Evolutionary conservation across 2,113 vertebrate genomes (phyloP), one percentile per base, ranked within the genome.

Genomic region (Nesoenas mayeri): DNA sequence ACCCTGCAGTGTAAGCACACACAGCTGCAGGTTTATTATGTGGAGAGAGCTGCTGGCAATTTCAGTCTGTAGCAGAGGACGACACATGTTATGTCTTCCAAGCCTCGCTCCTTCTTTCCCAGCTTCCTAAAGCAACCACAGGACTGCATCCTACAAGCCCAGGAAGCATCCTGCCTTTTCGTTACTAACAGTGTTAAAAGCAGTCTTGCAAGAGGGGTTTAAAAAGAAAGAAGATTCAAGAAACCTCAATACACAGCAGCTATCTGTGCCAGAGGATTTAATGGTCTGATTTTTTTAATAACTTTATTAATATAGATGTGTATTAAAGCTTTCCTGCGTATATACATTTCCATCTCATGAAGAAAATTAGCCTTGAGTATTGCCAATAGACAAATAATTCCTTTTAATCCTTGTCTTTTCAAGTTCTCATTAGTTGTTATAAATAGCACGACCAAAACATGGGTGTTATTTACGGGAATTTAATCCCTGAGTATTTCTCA

Each of bases 331-430:
- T 96, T 90, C 61, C 47, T 50, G 44, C 40, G 32, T 53, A 81
- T 79, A 57, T 71, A 78, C 34, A 67, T 84, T 93, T 95, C 75
- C 74, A 79, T 89, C 51, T 93, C 62, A 38, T 22, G 77, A 92
- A 91, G 83, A 21, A 92, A 96, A 97, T 86, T 87, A 87, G 80
- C 64, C 78, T 91, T 81, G 64, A 61, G 47, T 95, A 85, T 83
- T 96, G 73, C 75, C 73, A 89, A 44, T 31, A 90, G 82, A 66
- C 73, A 96, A 96, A 96, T 95, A 96, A 91, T 89, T 92, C 72
- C 58, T 94, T 95, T 95, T 90, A 93, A 96, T 94, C 89, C 71
- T 19, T 53, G 32, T 89, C 73, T 83, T 93, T 93, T 89, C 62
- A 90, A 91, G 25, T 79, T 85, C 79, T 95, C 89, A 85, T 94